Conservation (phyloP, 1,140 invertebrate species). For the Leptinotarsa lineolata region DNA sequence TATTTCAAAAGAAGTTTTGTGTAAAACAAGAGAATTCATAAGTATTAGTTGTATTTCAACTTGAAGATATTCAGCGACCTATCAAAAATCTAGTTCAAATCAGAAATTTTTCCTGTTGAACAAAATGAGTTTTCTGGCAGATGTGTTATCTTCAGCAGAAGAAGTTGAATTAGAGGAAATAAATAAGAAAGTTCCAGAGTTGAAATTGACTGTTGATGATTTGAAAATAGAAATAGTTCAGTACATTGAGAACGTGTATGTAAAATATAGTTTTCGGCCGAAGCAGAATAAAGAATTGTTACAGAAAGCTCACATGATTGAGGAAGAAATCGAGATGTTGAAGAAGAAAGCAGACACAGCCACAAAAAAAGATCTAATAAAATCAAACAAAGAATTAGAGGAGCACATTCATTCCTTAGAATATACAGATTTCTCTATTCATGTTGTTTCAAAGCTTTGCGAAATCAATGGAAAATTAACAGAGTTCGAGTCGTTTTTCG, state of each 20-base stretch:
- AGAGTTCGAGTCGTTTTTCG: constrained; percentile 57
- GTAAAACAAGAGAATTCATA: too few species aligned
- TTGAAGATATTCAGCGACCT: too few species aligned
- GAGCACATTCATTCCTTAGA: constrained; percentile 60
- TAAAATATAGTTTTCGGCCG: constrained; percentile 60
- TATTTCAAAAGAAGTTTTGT: too few species aligned
- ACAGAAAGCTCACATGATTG: constrained; percentile 48
- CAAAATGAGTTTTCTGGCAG: constrained; percentile 45
- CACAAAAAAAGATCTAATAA: constrained; percentile 63
- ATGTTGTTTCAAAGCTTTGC: constrained; percentile 60
- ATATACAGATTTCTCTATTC: constrained; percentile 59
- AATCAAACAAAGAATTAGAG: constrained; percentile 61
- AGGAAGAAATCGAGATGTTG: constrained; percentile 59
- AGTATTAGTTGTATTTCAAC: too few species aligned
- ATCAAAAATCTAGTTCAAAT: too few species aligned
- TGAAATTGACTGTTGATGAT: constrained; percentile 62
- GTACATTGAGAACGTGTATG: constrained; percentile 61
- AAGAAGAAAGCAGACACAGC: constrained; percentile 61
- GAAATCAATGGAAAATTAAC: constrained; percentile 60
- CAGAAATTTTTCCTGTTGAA: too few species aligned
- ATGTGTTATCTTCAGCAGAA: constrained; percentile 46
- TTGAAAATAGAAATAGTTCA: constrained; percentile 61
- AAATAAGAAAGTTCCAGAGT: constrained; percentile 60
- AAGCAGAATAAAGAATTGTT: constrained; percentile 60
- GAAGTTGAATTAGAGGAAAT: constrained; percentile 52